phyloP scores from a whole-genome alignment of 2,888 invertebrate species.

The Meteorus colon region DNA sequence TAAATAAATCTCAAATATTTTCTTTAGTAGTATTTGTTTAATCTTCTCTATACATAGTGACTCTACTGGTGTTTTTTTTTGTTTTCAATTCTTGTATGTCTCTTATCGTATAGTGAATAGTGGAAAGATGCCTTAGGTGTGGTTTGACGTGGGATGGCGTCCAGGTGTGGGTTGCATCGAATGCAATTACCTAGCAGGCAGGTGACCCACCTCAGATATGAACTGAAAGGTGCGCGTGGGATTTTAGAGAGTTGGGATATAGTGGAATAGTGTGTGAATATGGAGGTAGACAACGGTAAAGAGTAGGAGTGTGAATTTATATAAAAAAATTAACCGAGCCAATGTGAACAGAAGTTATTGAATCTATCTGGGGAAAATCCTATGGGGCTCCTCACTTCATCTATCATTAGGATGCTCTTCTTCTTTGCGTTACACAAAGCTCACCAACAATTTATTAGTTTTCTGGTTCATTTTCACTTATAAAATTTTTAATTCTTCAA shows the following conservation, averaged over 20 bases:
- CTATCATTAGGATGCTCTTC: too few relatives aligned
- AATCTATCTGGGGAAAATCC: too few relatives aligned
- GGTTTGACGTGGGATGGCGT: conserved; percentile 18
- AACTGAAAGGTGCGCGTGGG: conserved; percentile 51
- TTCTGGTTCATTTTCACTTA: too few relatives aligned
- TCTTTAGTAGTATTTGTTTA: not conserved
- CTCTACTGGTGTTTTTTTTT: not conserved
- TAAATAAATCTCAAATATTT: not conserved
- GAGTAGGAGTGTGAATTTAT: conserved; percentile 22
- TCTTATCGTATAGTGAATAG: not conserved
- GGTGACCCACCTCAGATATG: conserved; percentile 54
- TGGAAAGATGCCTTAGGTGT: conserved; percentile 26
- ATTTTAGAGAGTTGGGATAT: conserved; percentile 53
- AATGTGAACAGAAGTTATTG: not conserved
- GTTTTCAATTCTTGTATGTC: not conserved
- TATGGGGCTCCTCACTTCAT: too few relatives aligned
- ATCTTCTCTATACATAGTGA: not conserved
- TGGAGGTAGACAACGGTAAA: conserved; percentile 26
- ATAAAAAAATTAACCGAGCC: conserved; percentile 13
- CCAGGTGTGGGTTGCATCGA: conserved; percentile 54
- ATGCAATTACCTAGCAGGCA: conserved; percentile 55
- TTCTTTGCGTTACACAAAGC: too few relatives aligned
- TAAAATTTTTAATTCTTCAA: too few relatives aligned
- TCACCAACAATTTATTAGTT: too few relatives aligned
- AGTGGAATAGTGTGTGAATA: conserved; percentile 1